Evolutionary conservation across 2,113 vertebrate genomes (phyloP), one percentile per base, ranked within the genome.

Genomic region (Mustela lutreola): DNA sequence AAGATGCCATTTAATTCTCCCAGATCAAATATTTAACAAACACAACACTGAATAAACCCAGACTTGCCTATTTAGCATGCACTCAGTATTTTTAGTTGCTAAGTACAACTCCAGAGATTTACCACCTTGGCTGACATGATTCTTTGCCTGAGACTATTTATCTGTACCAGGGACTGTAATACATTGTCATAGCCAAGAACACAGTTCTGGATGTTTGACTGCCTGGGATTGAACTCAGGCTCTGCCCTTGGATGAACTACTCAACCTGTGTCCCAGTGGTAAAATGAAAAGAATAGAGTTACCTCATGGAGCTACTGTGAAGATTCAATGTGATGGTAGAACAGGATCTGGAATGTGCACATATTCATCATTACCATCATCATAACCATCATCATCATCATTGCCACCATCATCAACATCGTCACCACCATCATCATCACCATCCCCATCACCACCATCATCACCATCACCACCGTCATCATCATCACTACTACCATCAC

Each of bases 1-100:
- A 93, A 36, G 73, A 91, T 93, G 91, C 97, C 97, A 95, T 97
- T 97, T 97, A 91, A 94, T 94, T 94, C 92, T 93, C 82, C 71
- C 91, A 79, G 65, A 97, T 98, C 98, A 97, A 97, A 98, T 96
- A 98, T 97, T 97, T 96, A 97, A 91, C 97, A 96, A 96, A 96
- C 96, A 97, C 58, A 70, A n/a, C 33, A 22, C 3, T 67, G 93
- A 70, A 45, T 67, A 97, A 94, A 93, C 65, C 22, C 65, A 42
- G 91, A 73, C 53, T 71, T 33, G 93, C 82, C 86, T 87, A 53
- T 58, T 93, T 90, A 81, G 91, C 85, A 45, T 10, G 56, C 80
- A 70, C 53, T 39, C 12, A 0, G 91, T 53, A 63, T 93, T 91
- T 92, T 63, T 11, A 86, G 93, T 88, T 79, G 95, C 96, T 21